Percentiles rank a stretch among this genome's conserved stretches.
These are phyloP conservation scores for Abrostola tripartita DNA, from an alignment of 2,888 invertebrate species.

Conservation along the genomic window DNA sequence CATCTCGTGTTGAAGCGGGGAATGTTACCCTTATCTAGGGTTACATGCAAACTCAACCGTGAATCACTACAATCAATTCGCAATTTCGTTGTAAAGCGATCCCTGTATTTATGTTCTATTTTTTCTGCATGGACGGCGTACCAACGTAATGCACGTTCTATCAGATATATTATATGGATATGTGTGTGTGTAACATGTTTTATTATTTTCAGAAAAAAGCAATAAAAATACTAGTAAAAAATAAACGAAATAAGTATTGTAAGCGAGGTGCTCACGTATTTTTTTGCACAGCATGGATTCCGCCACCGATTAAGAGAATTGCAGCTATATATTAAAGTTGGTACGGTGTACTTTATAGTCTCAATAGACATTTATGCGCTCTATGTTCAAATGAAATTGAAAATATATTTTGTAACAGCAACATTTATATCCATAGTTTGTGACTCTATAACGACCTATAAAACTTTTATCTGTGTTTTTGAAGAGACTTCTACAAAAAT, in stretches of 20 bases:
- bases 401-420: slow-evolving; percentile 43
- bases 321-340: slow-evolving; percentile 36
- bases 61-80: slow-evolving; percentile 78
- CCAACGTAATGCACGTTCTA: slow-evolving; percentile 26
- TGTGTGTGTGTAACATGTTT: slow-evolving; percentile 18
- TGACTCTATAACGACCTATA: slow-evolving; percentile 42
- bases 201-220: slow-evolving; percentile 21
- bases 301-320: slow-evolving; percentile 44
- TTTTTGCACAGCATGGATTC: slow-evolving; percentile 47
- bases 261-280: slow-evolving; percentile 25
- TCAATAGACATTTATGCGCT: slow-evolving; percentile 44
- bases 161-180: slow-evolving; percentile 33
- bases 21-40: slow-evolving; percentile 80
- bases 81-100: slow-evolving; percentile 65
- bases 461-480: slow-evolving; percentile 54
- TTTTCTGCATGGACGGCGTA: slow-evolving; percentile 28
- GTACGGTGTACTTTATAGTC: slow-evolving; percentile 40
- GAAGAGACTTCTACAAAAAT: slow-evolving; percentile 45
- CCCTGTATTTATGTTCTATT: slow-evolving; percentile 42
- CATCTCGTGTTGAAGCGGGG: slow-evolving; percentile 66
- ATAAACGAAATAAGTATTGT: slow-evolving; percentile 19
- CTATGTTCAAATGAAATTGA: slow-evolving; percentile 40
- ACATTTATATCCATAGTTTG: slow-evolving; percentile 45
- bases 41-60: slow-evolving; percentile 78
- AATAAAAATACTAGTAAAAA: slow-evolving; percentile 27